These are phyloP conservation scores for Megastigmus dorsalis DNA, from an alignment of 2,888 invertebrate genomes.

Conservation along the genomic window DNA sequence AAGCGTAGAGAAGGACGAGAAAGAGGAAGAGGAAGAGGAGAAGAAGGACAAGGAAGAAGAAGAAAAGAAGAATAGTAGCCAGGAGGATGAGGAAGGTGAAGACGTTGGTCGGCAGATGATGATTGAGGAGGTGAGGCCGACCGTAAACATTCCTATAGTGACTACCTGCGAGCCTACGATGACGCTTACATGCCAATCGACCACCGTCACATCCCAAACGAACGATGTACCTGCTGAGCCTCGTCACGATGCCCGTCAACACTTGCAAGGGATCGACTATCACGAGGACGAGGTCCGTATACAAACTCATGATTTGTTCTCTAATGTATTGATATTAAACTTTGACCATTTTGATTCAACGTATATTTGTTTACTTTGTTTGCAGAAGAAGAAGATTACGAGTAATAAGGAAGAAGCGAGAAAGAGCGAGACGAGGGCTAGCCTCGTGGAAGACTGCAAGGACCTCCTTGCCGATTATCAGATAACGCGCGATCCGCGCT, in stretches of 20 bases:
- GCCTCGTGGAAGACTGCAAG: slow-evolving; percentile 52
- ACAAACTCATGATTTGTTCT: not conserved
- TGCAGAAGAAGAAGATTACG: slow-evolving; percentile 10
- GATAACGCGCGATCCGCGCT: slow-evolving; percentile 41
- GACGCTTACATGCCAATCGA: slow-evolving; percentile 74
- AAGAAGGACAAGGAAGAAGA: not conserved
- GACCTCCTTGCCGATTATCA: slow-evolving; percentile 54
- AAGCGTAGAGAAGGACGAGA: not conserved
- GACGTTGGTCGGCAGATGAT: slow-evolving; percentile 29
- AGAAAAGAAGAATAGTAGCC: slow-evolving; percentile 46
- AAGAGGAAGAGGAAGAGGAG: not conserved
- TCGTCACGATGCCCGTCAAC: slow-evolving; percentile 63
- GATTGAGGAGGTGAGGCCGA: slow-evolving; percentile 58
- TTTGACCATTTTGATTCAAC: not conserved
- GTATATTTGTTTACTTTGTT: not conserved
- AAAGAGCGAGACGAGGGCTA: slow-evolving; percentile 39
- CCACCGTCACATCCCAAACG: slow-evolving; percentile 71
- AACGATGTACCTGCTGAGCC: slow-evolving; percentile 64
- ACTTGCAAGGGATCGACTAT: slow-evolving; percentile 20
- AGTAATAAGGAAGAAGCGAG: slow-evolving; percentile 33
- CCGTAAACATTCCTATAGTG: slow-evolving; percentile 73
- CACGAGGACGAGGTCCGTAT: slow-evolving; percentile 21
- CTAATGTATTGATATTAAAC: not conserved
- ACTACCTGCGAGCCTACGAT: slow-evolving; percentile 75
- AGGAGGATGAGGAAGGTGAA: no score